Base-by-base conservation (phyloP, 2,113 vertebrate species). In the Marcusenius ussheri region DNA sequence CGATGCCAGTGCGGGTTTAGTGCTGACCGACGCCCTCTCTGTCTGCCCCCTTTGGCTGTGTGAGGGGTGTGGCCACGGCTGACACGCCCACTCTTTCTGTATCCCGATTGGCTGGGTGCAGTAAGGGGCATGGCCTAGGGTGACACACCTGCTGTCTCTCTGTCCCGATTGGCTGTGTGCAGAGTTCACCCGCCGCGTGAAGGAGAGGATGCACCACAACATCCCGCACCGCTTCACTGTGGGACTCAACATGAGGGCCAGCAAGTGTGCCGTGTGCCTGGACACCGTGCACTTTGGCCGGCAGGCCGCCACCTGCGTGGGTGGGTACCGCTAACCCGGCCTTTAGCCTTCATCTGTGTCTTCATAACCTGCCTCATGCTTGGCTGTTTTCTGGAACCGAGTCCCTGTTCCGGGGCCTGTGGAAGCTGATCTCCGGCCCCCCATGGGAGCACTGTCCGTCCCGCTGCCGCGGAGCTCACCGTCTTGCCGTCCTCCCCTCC, bases 201-300 rank as follows among this genome's bases (percentile, higher is more conserved):
- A 99, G 94, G 98, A 99, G 92, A 94, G 98, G 91, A 99, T 99
- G 98, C 98, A 99, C 91, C 98, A 99, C 90, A 99, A 99, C 91
- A 99, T 99, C 92, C 98, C 98, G 89, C 98, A 99, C 93, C 97
- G 98, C 13, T 99, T 99, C 93, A 99, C 98, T 0, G 97, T 99
- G 91, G 98, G 98, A 45, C 96, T 99, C 66, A 99, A 99, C 91
- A 99, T 99, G 98, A 95, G 98, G 91, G 98, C 98, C 17, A 98
- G 98, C 4, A 99, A 99, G 93, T 99, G 98, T 0, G 96, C 98
- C 0, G 98, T 99, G 93, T 99, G 98, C 91, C 96, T 99, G 96
- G 98, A 99, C 93, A 99, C 98, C 0, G 98, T 99, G 94, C 98
- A 99, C 95, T 99, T 99, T 9, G 98, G 98, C 89, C 96, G 98